These are phyloP conservation scores for Otolemur crassicaudatus DNA, from an alignment of 2,797 vertebrate species.

Conservation along the genomic window DNA sequence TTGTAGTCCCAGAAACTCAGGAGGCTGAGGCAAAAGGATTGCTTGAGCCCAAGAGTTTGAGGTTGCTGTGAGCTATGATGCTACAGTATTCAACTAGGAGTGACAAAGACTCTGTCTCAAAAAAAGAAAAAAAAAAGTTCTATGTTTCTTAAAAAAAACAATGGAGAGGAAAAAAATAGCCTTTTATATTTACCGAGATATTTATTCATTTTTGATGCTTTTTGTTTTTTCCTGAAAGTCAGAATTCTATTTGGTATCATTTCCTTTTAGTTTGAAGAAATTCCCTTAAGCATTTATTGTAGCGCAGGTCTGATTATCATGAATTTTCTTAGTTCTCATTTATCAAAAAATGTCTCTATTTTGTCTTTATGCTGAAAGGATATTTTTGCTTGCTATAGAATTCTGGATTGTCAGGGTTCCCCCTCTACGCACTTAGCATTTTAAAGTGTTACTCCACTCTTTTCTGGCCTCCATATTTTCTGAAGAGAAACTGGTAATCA, in stretches of 20 bases:
- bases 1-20: too few species aligned
- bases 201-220: background rate
- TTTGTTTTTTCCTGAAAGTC: background rate
- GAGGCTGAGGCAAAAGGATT: too few species aligned
- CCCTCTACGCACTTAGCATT: background rate
- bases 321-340: slow-evolving; percentile 9
- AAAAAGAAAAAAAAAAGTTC: too few species aligned
- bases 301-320: background rate
- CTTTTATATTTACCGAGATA: background rate
- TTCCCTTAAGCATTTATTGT: background rate
- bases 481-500: slow-evolving; percentile 23
- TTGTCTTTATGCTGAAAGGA: background rate
- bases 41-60: too few species aligned
- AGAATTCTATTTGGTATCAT: background rate
- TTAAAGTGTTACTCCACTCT: background rate
- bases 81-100: too few species aligned
- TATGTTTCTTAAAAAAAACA: background rate
- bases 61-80: too few species aligned
- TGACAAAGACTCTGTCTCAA: too few species aligned
- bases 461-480: background rate
- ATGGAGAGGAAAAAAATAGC: background rate
- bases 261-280: background rate
- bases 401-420: background rate
- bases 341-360: slow-evolving; percentile 31
- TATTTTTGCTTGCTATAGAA: slow-evolving; percentile 12